A percentile compares a stretch with the other conserved stretches of the same genome.
These are phyloP conservation scores for Lydus trimaculatus DNA, from an alignment of 2,888 invertebrate species.

Conservation along the genomic window DNA sequence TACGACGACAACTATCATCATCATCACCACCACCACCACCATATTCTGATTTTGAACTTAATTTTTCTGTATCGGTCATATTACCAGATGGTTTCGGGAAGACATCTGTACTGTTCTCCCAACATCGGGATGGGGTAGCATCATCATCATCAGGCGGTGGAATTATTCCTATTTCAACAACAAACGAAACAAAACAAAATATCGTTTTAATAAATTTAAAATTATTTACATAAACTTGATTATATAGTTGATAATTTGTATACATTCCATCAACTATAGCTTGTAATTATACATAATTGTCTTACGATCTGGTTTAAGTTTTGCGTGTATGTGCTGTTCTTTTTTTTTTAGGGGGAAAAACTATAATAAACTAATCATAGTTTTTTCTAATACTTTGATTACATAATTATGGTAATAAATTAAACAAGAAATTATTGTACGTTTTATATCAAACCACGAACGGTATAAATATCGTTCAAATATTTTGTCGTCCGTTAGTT, in stretches of 20 bases:
- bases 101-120: constrained; percentile 83
- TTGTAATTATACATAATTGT: neutral
- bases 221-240: neutral
- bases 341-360: too few species aligned
- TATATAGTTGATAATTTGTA: neutral
- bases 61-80: constrained; percentile 80
- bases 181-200: constrained; percentile 24
- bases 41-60: constrained; percentile 71
- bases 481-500: constrained; percentile 7
- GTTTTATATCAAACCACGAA: neutral
- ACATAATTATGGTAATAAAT: neutral
- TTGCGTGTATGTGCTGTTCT: neutral
- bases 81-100: constrained; percentile 84
- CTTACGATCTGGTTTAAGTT: neutral
- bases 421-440: neutral
- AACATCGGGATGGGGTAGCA: constrained; percentile 68
- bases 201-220: constrained; percentile 23
- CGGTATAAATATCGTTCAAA: neutral
- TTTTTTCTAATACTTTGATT: neutral
- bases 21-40: constrained; percentile 59
- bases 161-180: constrained; percentile 55
- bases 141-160: constrained; percentile 61
- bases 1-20: constrained; percentile 30
- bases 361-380: neutral
- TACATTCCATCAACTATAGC: neutral